Evolutionary conservation across 2,113 vertebrate genomes (phyloP), one percentile per base, ranked within the genome.

Genomic region (Aplodontia rufa): DNA sequence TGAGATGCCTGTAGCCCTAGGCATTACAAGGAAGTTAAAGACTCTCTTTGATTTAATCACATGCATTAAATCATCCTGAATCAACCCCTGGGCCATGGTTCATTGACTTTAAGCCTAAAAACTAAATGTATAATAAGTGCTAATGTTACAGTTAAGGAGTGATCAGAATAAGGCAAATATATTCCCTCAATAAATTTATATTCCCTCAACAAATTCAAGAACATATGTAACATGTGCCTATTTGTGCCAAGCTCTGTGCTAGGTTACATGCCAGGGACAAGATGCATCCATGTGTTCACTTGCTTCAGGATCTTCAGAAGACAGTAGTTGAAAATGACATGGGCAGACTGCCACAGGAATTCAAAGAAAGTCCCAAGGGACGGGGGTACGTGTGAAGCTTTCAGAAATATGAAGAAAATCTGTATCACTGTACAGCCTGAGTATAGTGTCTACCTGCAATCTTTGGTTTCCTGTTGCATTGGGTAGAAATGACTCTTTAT

Each of bases 21-120:
- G 16, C 26, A 64, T 75, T 82, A 58, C 35, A 78, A 82, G 20
- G 45, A 91, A n/a, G 30, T 83, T 79, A 16, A 69, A 93, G 24
- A 82, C 30, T 96, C 68, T 42, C 22, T 95, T 93, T 86, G n/a
- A 78, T 55, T 82, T 92, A 92, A 91, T 72, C 37, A 53, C 17
- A 81, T 87, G 68, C 51, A 93, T 69, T 30, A 97, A 95, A 72
- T 93, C 24, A 8, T 71, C 4, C 45, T 82, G 87, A 96, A 89
- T 78, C n/a, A n/a, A n/a, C n/a, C n/a, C n/a, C n/a, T n/a, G n/a
- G n/a, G n/a, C n/a, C n/a, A n/a, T n/a, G n/a, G 10, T 66, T 93
- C 40, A 64, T 69, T 71, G 80, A 75, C 6, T 37, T 62, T 12
- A 95, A 84, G 30, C n/a, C 47, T 51, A 51, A 90, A 90, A 75